Base-by-base conservation (phyloP, 2,113 vertebrate genomes). In the Illadopsis cleaveri region DNA sequence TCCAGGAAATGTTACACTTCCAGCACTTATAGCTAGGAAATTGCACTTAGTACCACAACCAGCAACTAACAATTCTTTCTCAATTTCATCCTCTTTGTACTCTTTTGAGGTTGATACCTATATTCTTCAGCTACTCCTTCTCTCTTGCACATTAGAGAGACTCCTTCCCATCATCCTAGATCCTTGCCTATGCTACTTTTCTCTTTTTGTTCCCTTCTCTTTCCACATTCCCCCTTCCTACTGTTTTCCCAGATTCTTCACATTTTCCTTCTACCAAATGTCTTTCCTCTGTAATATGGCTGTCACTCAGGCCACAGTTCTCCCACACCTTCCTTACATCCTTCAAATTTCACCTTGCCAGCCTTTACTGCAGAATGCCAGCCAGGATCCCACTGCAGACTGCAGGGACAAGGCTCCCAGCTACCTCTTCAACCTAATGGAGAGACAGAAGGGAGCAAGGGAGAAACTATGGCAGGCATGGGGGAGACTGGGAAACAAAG, bases 1-100 rank as follows among this genome's bases (percentile, higher is more conserved):
- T 27, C 79, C 87, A 95, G 84, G 80, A 94, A 85, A 90, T 3
- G 12, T 70, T 50, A 35, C 70, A n/a, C 27, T 83, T 69, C 53
- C 62, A 72, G 58, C n/a, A 28, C 25, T 62, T 66, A 28, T 7
- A 61, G 76, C 80, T 81, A 91, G 76, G 68, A 78, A 86, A 92
- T 17, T 27, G 42, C 37, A 54, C 72, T 71, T 31, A 12, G 51
- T 23, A 68, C 44, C 48, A 56, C 27, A 69, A 65, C 20, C n/a
- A 80, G 30, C 25, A 71, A 62, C 23, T 40, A 86, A 62, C 47
- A 48, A 22, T 40, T 82, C 22, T 61, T 76, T 78, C 33, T 89
- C 65, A 37, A 21, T 22, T 84, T 78, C 38, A 60, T 15, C 45
- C 37, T 70, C 62, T 75, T 40, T 42, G 33, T n/a, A 50, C 9